Evolutionary conservation across 1,140 invertebrate species (phyloP), one percentile per base, ranked within the genome.

Genomic region (Drosophila gunungcola): DNA sequence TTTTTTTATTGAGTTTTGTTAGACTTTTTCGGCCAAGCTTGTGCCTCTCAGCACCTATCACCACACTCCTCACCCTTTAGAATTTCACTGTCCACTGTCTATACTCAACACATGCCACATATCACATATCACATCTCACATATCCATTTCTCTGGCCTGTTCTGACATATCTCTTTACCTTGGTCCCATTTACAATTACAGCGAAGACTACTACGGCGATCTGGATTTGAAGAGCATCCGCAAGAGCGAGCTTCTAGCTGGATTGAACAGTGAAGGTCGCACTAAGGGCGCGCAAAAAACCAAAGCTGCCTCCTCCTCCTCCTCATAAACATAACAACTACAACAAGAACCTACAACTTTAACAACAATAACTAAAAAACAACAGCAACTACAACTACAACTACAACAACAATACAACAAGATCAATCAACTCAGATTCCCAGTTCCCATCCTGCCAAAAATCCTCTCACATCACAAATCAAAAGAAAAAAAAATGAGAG

Each of bases 151-250:
- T 78, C 86, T 75, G 78, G 75, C 77, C 76, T 91, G 53, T 91
- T 91, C 73, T 83, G 78, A 90, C 84, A 88, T 91, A 80, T 74
- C 61, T 90, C 84, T 89, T 80, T 89, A 85, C 84, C 84, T 84
- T 54, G 80, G 84, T 91, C 81, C 90, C 80, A 88, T 76, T 79
- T 90, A 93, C 91, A 88, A 94, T 94, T 93, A 93, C 95, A 97
- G 97, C 95, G 97, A 98, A 95, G 97, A 98, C 95, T 98, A 98
- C 95, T 98, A 98, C 91, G 97, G 97, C 78, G 97, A 98, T 93
- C 93, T 98, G 94, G 97, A 98, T 93, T 94, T 98, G 93, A 98
- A 98, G 95, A 95, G 95, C 93, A 97, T 98, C 94, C 96, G 97
- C 93, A 98, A 98, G 94, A 97, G 96, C 93, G 97, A 97, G 93